Percentiles rank a stretch among this genome's conserved stretches.
These are phyloP conservation scores for Drosophila greeni DNA, from an alignment of 2,888 invertebrate species.

Conservation along the genomic window DNA sequence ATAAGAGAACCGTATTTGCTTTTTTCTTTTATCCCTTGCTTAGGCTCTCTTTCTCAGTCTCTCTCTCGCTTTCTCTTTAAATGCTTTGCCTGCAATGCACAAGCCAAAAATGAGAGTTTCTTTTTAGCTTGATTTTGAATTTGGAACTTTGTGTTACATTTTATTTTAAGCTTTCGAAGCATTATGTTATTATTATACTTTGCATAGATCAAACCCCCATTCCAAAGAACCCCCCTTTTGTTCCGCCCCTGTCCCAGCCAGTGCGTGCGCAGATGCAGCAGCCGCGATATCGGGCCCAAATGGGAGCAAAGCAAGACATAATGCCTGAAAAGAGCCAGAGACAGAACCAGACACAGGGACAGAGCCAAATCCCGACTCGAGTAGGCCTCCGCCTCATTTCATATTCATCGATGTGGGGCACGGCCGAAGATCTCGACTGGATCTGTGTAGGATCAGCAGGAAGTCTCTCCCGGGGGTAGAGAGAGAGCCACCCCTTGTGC, in stretches of 20 bases:
- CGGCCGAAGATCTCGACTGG: slow-evolving; percentile 26
- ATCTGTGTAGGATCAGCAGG: slow-evolving; percentile 41
- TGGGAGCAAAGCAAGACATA: slow-evolving; percentile 73
- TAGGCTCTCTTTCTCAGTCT: background rate
- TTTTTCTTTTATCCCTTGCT: background rate
- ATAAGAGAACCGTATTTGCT: too few relatives aligned
- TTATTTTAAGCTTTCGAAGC: background rate
- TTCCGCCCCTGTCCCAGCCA: background rate
- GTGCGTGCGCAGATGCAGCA: slow-evolving; percentile 38
- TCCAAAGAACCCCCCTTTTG: background rate
- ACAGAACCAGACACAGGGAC: slow-evolving; percentile 48
- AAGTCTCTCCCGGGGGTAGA: slow-evolving; percentile 16
- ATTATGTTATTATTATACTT: too few relatives aligned
- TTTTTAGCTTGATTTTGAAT: background rate
- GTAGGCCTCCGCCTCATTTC: slow-evolving; percentile 61
- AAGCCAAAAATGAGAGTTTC: background rate
- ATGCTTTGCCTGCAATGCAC: background rate
- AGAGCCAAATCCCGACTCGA: slow-evolving; percentile 18
- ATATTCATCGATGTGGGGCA: slow-evolving; percentile 76
- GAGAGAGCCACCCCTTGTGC: slow-evolving; percentile 15
- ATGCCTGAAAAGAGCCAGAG: slow-evolving; percentile 49
- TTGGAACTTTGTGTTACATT: background rate
- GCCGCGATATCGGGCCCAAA: slow-evolving; percentile 50
- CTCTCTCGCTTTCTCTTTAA: too few relatives aligned
- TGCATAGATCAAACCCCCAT: too few relatives aligned